These are phyloP conservation scores for Carassius auratus DNA, from an alignment of 2,113 vertebrate species.

Conservation along the genomic window DNA sequence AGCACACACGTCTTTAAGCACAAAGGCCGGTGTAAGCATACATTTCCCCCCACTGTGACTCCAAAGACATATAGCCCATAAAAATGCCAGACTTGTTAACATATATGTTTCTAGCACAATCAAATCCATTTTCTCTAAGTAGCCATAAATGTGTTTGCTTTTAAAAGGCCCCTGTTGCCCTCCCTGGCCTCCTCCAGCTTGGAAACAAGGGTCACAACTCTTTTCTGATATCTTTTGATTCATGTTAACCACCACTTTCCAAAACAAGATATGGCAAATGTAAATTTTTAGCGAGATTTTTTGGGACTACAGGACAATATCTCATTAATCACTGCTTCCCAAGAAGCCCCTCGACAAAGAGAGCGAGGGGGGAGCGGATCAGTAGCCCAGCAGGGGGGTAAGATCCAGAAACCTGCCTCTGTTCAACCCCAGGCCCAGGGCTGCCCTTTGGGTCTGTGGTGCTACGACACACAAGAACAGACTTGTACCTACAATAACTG, in stretches of 20 bases:
- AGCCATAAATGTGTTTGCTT: constrained; percentile 99
- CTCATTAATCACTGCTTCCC: constrained; percentile 86
- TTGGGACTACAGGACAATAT: constrained; percentile 75
- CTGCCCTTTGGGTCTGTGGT: constrained; percentile 58
- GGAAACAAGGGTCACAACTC: constrained; percentile 82
- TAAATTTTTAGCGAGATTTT: constrained; percentile 78
- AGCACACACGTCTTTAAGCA: constrained; percentile 35
- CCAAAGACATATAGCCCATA: constrained; percentile 88
- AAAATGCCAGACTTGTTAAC: constrained; percentile 93
- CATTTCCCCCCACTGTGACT: constrained; percentile 77
- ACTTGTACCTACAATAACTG: constrained; percentile 52
- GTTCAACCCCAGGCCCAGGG: constrained; percentile 59
- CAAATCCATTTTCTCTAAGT: constrained; percentile 99
- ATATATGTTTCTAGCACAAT: constrained; percentile 91
- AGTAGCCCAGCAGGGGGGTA: constrained; percentile 64
- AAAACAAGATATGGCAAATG: constrained; percentile 63
- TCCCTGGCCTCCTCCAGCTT: constrained; percentile 74
- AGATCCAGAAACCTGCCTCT: constrained; percentile 54
- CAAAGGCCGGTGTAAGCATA: constrained; percentile 67
- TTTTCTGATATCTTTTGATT: constrained; percentile 86
- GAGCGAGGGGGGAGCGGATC: constrained; percentile 61
- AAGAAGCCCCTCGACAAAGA: constrained; percentile 79
- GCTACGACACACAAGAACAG: constrained; percentile 20
- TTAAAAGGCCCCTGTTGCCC: constrained; percentile 86
- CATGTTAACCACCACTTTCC: constrained; percentile 74